phyloP scores from a whole-genome alignment of 2,797 vertebrate genomes.

The Poecilia gillii region DNA sequence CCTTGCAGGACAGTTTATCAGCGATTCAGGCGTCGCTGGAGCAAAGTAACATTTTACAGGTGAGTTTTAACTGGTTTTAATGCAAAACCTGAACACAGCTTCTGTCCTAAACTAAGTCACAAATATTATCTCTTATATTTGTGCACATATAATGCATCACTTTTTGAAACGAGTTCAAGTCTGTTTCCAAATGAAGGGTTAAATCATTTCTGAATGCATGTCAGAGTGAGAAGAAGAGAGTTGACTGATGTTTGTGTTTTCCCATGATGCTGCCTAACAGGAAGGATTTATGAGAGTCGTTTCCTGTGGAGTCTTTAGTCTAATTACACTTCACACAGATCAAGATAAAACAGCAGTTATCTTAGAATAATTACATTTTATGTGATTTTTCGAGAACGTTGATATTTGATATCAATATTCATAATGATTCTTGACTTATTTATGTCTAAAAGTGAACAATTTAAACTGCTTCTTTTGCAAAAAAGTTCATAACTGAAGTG shows the following conservation, averaged over 20 bases:
- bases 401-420: background rate
- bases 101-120: background rate
- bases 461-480: background rate
- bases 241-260: slow-evolving; percentile 49
- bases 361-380: background rate
- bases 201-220: slow-evolving; percentile 11
- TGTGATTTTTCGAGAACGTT: background rate
- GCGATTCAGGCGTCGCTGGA: slow-evolving; percentile 69
- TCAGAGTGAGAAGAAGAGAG: slow-evolving; percentile 50
- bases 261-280: slow-evolving; percentile 52
- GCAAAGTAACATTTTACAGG: slow-evolving; percentile 64
- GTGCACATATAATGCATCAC: background rate
- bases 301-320: slow-evolving; percentile 63
- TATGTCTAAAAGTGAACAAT: background rate
- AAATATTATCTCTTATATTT: background rate
- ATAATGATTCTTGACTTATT: background rate
- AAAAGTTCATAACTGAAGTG: background rate
- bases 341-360: background rate
- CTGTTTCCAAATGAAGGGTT: background rate
- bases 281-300: slow-evolving; percentile 56
- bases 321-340: slow-evolving; percentile 16
- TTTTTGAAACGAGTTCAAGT: background rate
- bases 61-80: slow-evolving; percentile 58
- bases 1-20: slow-evolving; percentile 64
- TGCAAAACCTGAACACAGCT: background rate